Evolutionary conservation across 2,113 vertebrate species (phyloP).

Genomic region (Dicentrarchus labrax): DNA sequence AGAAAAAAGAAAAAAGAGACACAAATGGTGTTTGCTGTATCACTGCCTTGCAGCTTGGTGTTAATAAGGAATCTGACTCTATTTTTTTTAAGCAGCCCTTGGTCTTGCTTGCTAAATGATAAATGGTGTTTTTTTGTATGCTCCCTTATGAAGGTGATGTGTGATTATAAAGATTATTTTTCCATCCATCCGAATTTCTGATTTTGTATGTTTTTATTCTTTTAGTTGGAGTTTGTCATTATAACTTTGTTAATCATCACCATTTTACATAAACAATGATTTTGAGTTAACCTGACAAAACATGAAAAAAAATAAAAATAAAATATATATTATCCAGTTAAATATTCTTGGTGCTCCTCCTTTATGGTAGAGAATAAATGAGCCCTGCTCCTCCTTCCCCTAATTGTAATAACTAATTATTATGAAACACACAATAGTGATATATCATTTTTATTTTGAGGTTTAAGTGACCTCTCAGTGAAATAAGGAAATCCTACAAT

Average conservation of each 20-base stretch:
- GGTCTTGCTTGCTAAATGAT: conserved; percentile 1
- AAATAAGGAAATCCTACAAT: background rate
- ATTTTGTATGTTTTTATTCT: background rate
- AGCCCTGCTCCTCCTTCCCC: background rate
- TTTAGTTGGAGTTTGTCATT: background rate
- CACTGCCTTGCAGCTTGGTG: conserved; percentile 3
- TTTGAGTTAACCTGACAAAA: background rate
- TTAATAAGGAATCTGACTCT: background rate
- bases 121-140: background rate
- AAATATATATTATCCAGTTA: background rate
- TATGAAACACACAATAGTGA: background rate
- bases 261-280: background rate
- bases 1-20: background rate
- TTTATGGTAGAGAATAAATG: background rate
- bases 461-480: background rate
- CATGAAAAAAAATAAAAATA: background rate
- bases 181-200: background rate
- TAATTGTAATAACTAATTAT: background rate
- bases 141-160: background rate
- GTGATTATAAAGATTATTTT: background rate
- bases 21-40: conserved; percentile 1
- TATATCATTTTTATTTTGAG: background rate
- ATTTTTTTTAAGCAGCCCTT: background rate
- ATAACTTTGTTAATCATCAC: background rate
- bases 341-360: background rate